Conservation (phyloP, 2,113 vertebrate genomes). For the Halcyon senegalensis region DNA sequence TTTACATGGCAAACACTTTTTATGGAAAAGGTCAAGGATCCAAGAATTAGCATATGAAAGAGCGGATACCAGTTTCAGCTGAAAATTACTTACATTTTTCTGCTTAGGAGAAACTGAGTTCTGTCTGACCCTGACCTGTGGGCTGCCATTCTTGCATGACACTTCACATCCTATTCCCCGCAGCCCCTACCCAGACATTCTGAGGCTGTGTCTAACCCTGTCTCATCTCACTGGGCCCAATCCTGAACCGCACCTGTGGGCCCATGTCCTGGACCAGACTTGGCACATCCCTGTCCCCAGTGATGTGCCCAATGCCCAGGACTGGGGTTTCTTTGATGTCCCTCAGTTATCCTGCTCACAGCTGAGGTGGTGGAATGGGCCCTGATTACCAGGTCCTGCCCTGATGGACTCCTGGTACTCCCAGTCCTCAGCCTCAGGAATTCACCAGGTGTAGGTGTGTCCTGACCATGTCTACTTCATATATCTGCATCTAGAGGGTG, state of each 20-base stretch:
- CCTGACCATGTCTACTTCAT: background rate
- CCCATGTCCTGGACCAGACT: accelerated
- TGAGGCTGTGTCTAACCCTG: background rate
- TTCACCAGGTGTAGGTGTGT: accelerated
- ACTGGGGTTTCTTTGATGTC: background rate
- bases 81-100: background rate
- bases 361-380: background rate
- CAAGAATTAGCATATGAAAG: background rate
- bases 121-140: background rate
- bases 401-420: background rate
- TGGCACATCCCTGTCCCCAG: too few species aligned
- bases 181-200: background rate
- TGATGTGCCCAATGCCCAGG: accelerated
- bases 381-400: background rate
- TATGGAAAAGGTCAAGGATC: background rate
- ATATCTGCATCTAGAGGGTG: background rate
- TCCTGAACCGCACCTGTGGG: background rate
- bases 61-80: background rate
- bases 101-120: background rate
- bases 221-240: accelerated
- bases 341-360: background rate
- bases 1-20: background rate
- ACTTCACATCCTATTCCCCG: background rate
- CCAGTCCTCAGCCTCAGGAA: too few species aligned
- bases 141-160: background rate